Conservation (phyloP, 2,113 vertebrate species). For the Carlito syrichta region DNA sequence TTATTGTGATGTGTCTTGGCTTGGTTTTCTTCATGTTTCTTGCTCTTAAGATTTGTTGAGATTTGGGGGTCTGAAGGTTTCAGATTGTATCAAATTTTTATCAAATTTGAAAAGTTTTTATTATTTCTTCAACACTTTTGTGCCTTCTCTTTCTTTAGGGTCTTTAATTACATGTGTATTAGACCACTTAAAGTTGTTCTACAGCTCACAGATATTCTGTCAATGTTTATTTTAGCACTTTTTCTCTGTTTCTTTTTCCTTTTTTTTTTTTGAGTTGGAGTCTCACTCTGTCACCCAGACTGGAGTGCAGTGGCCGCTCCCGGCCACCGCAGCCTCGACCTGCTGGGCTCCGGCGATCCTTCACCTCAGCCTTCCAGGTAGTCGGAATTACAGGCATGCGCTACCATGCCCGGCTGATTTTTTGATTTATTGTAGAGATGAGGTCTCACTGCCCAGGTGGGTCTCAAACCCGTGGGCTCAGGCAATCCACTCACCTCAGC, state of each 20-base stretch:
- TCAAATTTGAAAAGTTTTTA: not conserved
- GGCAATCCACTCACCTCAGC: no score
- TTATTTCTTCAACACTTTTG: not conserved
- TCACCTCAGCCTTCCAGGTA: no score
- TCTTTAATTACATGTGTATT: not conserved
- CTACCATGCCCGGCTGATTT: no score
- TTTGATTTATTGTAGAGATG: no score
- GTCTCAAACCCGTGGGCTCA: no score
- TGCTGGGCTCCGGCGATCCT: no score
- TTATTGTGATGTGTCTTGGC: not conserved
- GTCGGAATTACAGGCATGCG: no score
- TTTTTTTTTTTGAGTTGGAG: not conserved
- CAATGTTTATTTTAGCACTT: not conserved
- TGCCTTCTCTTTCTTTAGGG: not conserved
- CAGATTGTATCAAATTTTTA: no score
- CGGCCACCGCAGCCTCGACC: no score
- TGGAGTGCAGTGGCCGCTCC: not conserved
- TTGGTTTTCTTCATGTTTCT: not conserved
- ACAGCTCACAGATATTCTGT: not conserved
- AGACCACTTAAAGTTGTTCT: not conserved
- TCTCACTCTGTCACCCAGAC: no score
- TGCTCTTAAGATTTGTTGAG: not conserved
- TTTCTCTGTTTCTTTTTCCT: not conserved
- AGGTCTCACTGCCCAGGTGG: no score
- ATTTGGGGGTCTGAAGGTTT: not conserved